A percentile compares a stretch with the other conserved stretches of the same genome.
Conservation (phyloP, 2,888 invertebrate species). For the Eretmocerus hayati region DNA sequence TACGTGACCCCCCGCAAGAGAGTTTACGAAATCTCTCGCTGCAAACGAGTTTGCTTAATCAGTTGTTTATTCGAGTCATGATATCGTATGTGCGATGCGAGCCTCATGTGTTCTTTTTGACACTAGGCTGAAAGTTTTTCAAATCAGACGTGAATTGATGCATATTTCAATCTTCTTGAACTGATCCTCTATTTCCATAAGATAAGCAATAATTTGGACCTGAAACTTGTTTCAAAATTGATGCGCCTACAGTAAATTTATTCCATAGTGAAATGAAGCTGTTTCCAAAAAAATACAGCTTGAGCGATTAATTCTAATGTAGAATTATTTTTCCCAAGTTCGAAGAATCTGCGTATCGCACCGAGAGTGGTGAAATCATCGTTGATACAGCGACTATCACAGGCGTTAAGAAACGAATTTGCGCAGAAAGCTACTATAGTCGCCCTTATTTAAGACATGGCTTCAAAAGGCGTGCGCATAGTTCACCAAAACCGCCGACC, state of each 20-base stretch:
- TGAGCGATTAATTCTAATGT: too few species aligned
- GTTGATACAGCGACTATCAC: slow-evolving; percentile 20
- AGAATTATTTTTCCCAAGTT: slow-evolving; percentile 20
- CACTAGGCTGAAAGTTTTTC: background rate
- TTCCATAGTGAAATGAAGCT: too few species aligned
- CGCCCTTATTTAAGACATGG: too few species aligned
- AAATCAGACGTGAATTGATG: background rate
- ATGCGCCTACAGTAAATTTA: too few species aligned
- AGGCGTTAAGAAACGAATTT: background rate
- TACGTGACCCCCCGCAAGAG: slow-evolving; percentile 11
- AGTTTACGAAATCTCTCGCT: slow-evolving; percentile 9
- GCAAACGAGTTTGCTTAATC: slow-evolving; percentile 13
- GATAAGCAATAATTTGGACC: too few species aligned
- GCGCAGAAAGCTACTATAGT: too few species aligned
- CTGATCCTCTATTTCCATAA: too few species aligned
- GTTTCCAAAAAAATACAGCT: too few species aligned
- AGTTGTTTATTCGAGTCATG: slow-evolving; percentile 10
- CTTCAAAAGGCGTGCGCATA: too few species aligned
- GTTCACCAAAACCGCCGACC: too few species aligned
- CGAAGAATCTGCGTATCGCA: slow-evolving; percentile 22
- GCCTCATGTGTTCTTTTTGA: background rate
- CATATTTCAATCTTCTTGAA: slow-evolving; percentile 12
- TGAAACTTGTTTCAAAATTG: background rate
- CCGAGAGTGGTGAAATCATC: slow-evolving; percentile 23
- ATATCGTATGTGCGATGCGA: slow-evolving; percentile 1